Base-by-base conservation (phyloP, 2,113 vertebrate genomes). In the Amphilophus citrinellus region DNA sequence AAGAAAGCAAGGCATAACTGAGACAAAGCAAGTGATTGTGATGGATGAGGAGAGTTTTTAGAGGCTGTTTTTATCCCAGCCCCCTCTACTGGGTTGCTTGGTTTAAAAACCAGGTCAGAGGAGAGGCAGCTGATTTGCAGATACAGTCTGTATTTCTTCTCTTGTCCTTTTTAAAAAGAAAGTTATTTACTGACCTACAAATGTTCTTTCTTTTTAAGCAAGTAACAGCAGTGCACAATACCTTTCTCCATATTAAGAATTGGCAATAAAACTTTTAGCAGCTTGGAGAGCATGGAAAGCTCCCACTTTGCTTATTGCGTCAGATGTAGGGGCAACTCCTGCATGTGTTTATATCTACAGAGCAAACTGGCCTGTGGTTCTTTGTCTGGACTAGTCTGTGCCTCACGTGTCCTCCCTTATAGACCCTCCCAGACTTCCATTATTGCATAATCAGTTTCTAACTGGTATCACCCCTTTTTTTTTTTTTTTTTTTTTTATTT, bases 371-470 rank as follows among this genome's bases (percentile, higher is more conserved):
- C 84, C 59, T 80, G 27, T 82, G 61, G 42, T 3, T 90, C 89
- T 94, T 91, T 91, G 93, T 93, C 71, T 79, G 39, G 61, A 58
- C 85, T 61, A 24, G 86, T 86, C 75, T 79, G 8, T 44, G 24
- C 66, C 84, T 95, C 94, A 95, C 93, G 90, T 95, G 93, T 91
- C 73, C 50, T 37, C 56, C 58, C 58, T 60, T 10, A 27, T 37
- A 13, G 81, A 73, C 61, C 88, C 90, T 83, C 76, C 71, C 86
- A 76, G 65, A 2, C 79, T 30, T 32, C 57, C 62, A 84, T 86
- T 35, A 75, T 91, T 95, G 76, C 84, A 84, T 93, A 92, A 95
- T 18, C 9, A 50, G 39, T 90, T 87, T 77, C 85, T 53, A 76
- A 87, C 82, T 61, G 37, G 17, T 81, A 37, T 76, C 75, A 44